Evolutionary conservation across 30 jellyfish, hydroid and myxozoan species (phyloP).

Genomic region (Nemopilema nomurai): DNA sequence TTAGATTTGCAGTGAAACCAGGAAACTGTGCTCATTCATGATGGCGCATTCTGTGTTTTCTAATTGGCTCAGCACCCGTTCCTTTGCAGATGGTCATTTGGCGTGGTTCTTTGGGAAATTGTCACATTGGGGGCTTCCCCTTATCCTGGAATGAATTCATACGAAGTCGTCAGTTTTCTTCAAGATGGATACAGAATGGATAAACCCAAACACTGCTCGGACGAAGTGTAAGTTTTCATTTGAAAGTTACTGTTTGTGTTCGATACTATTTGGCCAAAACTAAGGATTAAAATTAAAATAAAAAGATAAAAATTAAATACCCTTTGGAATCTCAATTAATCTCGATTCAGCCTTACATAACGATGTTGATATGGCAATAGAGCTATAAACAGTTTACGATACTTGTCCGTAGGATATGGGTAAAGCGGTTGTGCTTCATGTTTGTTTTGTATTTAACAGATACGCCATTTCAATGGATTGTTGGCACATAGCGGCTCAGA

Average conservation of each 20-base stretch:
- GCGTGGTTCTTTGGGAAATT: slow-evolving; percentile 94
- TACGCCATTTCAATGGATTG: slow-evolving; percentile 81
- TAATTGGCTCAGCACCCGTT: neutral
- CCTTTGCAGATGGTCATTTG: slow-evolving; percentile 90
- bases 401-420: no score
- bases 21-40: no score
- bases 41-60: no score
- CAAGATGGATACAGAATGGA: slow-evolving; percentile 99
- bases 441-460: slow-evolving; percentile 20
- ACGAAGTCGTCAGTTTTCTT: slow-evolving; percentile 90
- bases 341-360: no score
- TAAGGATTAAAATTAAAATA: no score
- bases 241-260: no score
- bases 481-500: slow-evolving; percentile 81
- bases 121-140: slow-evolving; percentile 98
- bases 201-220: slow-evolving; percentile 90
- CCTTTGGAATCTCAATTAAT: no score
- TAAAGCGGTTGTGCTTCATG: neutral
- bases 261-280: no score
- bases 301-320: no score
- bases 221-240: slow-evolving; percentile 87
- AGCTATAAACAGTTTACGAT: no score
- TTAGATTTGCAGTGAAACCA: no score
- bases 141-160: slow-evolving; percentile 94
- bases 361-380: no score